Evolutionary conservation across 2,888 invertebrate species (phyloP).

Genomic region (Nymphalis c-album): DNA sequence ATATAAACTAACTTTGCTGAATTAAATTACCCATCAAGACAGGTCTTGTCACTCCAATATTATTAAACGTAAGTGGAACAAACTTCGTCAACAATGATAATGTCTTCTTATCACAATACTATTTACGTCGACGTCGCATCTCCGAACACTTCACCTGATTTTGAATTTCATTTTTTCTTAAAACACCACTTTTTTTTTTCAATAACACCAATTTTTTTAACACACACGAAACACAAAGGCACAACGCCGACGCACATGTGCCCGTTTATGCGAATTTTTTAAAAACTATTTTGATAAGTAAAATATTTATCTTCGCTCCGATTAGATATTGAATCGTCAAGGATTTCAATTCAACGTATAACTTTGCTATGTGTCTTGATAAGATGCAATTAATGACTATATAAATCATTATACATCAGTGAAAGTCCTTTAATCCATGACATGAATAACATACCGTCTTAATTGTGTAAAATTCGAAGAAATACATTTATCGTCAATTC

Average conservation of each 20-base stretch:
- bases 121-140: slow-evolving; percentile 74
- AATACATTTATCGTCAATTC: too few species aligned
- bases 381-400: slow-evolving; percentile 40
- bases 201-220: slow-evolving; percentile 16
- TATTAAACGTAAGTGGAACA: slow-evolving; percentile 61
- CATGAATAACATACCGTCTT: neutral
- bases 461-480: neutral
- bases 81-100: slow-evolving; percentile 68
- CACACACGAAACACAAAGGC: neutral
- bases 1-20: slow-evolving; percentile 27
- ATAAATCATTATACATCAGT: slow-evolving; percentile 29
- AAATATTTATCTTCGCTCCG: slow-evolving; percentile 63
- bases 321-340: slow-evolving; percentile 74
- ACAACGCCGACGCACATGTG: slow-evolving; percentile 29
- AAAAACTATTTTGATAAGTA: slow-evolving; percentile 68
- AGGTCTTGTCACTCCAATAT: slow-evolving; percentile 56
- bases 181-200: slow-evolving; percentile 4
- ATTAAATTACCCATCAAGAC: slow-evolving; percentile 42
- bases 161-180: slow-evolving; percentile 31
- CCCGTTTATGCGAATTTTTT: slow-evolving; percentile 53
- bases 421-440: neutral
- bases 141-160: slow-evolving; percentile 46
- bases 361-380: slow-evolving; percentile 21
- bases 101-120: slow-evolving; percentile 58
- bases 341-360: slow-evolving; percentile 57